phyloP scores from a whole-genome alignment of 2,113 vertebrate species.

The Ranitomeya variabilis region DNA sequence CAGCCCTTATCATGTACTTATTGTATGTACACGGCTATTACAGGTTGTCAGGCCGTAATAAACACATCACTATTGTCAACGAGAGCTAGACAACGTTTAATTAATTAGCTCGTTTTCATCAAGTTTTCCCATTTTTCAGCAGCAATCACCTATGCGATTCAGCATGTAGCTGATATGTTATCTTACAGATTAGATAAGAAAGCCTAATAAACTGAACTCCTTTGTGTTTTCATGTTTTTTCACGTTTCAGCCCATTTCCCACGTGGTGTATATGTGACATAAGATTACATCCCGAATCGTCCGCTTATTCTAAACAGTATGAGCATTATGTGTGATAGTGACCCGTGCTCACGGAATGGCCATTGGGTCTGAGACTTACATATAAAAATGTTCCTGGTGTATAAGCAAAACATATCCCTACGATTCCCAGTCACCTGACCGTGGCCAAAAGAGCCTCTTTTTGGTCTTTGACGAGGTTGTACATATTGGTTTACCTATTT shows the following conservation, averaged over 20 bases:
- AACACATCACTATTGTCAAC: neutral
- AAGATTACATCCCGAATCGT: neutral
- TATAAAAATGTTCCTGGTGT: too few relatives aligned
- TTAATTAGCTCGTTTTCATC: constrained; percentile 20
- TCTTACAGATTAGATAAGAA: constrained; percentile 47
- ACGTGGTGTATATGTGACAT: neutral
- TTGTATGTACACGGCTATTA: too few relatives aligned
- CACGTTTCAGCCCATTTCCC: neutral
- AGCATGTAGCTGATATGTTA: constrained; percentile 29
- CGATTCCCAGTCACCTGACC: too few relatives aligned
- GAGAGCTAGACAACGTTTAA: neutral
- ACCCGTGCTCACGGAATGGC: neutral
- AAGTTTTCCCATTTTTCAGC: constrained; percentile 15
- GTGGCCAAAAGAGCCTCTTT: too few relatives aligned
- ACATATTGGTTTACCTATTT: too few relatives aligned
- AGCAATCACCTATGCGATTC: constrained; percentile 8
- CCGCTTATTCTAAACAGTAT: neutral
- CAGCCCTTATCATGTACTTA: too few relatives aligned
- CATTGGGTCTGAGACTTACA: too few relatives aligned
- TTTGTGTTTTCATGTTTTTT: constrained; percentile 4
- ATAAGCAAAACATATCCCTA: too few relatives aligned
- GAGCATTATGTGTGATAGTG: neutral
- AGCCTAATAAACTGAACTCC: constrained; percentile 19
- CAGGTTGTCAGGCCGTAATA: neutral
- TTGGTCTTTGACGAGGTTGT: too few relatives aligned